A percentile compares a stretch with the other conserved stretches of the same genome.
Conservation (phyloP, 2,797 vertebrate genomes). For the Sus cebifrons region DNA sequence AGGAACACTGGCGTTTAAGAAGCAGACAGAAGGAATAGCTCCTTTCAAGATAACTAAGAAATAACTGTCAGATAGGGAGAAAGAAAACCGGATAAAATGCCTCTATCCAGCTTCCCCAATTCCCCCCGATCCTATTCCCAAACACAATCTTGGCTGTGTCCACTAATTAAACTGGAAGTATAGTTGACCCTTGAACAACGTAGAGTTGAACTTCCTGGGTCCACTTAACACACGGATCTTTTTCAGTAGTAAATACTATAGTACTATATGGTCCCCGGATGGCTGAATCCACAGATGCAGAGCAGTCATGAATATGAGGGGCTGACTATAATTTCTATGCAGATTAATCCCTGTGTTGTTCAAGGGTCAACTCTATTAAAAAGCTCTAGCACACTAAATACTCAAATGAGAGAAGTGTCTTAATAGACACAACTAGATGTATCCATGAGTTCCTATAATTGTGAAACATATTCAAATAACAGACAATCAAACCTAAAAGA, state of each 20-base stretch:
- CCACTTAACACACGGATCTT: not conserved
- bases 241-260: not conserved
- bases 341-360: not conserved
- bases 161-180: constrained; percentile 41
- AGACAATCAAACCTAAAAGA: constrained; percentile 27
- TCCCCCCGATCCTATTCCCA: not conserved
- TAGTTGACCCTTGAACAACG: not conserved
- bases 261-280: too few species aligned
- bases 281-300: not conserved
- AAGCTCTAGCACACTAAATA: not conserved
- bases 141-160: constrained; percentile 35
- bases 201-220: not conserved
- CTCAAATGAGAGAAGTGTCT: constrained; percentile 31
- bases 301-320: not conserved
- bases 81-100: not conserved
- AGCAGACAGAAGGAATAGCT: not conserved
- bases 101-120: constrained; percentile 23
- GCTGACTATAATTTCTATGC: not conserved
- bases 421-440: not conserved
- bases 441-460: not conserved
- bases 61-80: not conserved
- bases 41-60: constrained; percentile 26
- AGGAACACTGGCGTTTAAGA: constrained; percentile 13
- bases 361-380: not conserved
- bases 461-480: constrained; percentile 63